Percentiles rank a stretch among this genome's conserved stretches.
Conservation (phyloP, 2,113 vertebrate species). For the Terrapene triunguis region DNA sequence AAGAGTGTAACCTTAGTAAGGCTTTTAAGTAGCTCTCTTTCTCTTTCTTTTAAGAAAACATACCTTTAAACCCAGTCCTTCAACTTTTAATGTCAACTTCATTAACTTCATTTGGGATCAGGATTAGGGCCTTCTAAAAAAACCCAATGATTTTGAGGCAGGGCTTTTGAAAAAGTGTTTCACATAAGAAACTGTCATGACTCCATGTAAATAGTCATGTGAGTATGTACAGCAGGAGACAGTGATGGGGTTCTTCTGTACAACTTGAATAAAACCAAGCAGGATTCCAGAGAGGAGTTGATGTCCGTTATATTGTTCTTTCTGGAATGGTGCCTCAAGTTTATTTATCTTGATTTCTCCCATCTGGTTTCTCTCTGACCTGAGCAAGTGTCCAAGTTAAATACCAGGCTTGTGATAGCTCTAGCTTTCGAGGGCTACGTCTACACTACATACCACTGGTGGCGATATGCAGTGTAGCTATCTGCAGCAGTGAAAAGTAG, state of each 20-base stretch:
- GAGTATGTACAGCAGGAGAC: not conserved
- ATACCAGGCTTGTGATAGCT: not conserved
- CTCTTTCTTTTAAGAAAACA: accelerated
- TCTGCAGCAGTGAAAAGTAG: too few relatives aligned
- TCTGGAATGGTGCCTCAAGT: not conserved
- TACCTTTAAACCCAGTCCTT: not conserved
- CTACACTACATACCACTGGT: too few relatives aligned
- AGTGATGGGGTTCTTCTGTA: not conserved
- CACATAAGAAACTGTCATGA: not conserved
- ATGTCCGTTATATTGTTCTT: not conserved
- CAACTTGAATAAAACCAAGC: not conserved
- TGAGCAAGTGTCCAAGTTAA: accelerated
- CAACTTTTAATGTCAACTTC: not conserved
- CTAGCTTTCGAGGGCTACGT: not conserved
- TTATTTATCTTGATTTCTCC: not conserved
- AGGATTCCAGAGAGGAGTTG: not conserved
- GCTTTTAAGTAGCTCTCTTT: not conserved
- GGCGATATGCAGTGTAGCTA: too few relatives aligned
- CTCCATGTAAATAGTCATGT: not conserved
- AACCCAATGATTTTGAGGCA: accelerated
- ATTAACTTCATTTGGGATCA: not conserved
- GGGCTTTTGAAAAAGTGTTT: not conserved
- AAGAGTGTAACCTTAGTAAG: not conserved
- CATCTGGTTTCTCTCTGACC: not conserved
- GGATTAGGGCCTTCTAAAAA: not conserved